Percentiles rank a stretch among this genome's conserved stretches.
Evolutionary conservation across 2,888 invertebrate species (phyloP).

Genomic region (Melieria crassipennis): DNA sequence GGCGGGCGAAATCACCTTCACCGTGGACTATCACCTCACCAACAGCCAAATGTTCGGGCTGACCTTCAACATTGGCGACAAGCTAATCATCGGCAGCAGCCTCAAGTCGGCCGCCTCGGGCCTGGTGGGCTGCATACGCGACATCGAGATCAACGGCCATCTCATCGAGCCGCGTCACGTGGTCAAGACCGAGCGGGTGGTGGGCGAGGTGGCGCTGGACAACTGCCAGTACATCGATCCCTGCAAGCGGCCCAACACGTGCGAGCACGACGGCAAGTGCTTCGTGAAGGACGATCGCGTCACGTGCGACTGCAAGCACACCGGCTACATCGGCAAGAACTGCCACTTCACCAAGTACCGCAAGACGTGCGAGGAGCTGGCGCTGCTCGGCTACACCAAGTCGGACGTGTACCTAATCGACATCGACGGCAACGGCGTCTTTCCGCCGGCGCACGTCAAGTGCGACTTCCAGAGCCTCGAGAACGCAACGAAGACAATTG

Average conservation of each 20-base stretch:
- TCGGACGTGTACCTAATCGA: conserved; percentile 93
- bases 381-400: conserved; percentile 85
- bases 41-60: conserved; percentile 74
- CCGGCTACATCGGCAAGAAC: conserved; percentile 92
- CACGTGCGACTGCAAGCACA: conserved; percentile 89
- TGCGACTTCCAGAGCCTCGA: conserved; percentile 91
- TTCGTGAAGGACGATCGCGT: conserved; percentile 88
- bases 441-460: conserved; percentile 90
- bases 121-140: conserved; percentile 90
- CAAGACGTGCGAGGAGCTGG: conserved; percentile 92
- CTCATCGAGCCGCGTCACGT: conserved; percentile 83
- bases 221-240: conserved; percentile 91
- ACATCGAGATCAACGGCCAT: conserved; percentile 84
- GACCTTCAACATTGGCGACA: conserved; percentile 75
- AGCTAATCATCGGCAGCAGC: conserved; percentile 83
- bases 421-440: conserved; percentile 92
- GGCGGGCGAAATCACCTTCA: conserved; percentile 77
- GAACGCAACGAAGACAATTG: conserved; percentile 86
- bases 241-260: conserved; percentile 88
- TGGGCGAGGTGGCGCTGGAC: conserved; percentile 89
- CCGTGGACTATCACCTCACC: conserved; percentile 80
- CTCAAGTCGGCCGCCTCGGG: conserved; percentile 78
- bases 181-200: conserved; percentile 82
- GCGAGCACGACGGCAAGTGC: conserved; percentile 92
- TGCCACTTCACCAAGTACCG: conserved; percentile 94